Percentiles rank a stretch among this genome's conserved stretches.
Evolutionary conservation across 2,113 vertebrate genomes (phyloP).

Genomic region (Embiotoca jacksoni): DNA sequence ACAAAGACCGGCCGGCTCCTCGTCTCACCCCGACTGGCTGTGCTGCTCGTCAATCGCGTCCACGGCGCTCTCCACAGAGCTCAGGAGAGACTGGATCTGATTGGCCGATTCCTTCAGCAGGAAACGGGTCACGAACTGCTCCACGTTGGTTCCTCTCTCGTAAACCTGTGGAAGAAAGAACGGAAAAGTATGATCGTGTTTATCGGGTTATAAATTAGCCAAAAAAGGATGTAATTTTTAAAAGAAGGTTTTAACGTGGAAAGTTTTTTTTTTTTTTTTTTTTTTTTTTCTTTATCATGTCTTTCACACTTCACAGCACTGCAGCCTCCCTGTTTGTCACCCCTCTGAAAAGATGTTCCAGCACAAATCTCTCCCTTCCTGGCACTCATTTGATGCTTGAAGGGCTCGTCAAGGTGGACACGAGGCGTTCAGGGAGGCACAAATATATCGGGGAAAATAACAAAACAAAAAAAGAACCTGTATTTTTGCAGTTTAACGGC

Average conservation of each 20-base stretch:
- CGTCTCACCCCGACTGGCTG: slow-evolving; percentile 88
- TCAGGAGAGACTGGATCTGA: slow-evolving; percentile 97
- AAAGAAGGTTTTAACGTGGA: neutral
- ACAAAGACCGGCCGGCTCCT: neutral
- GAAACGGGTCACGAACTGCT: slow-evolving; percentile 98
- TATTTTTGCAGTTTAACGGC: neutral
- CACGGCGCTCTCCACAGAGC: slow-evolving; percentile 95
- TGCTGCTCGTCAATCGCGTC: slow-evolving; percentile 97
- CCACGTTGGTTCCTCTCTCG: slow-evolving; percentile 92
- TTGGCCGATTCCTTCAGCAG: slow-evolving; percentile 96
- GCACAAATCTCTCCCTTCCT: neutral
- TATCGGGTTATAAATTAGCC: too few relatives aligned
- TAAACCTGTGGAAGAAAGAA: slow-evolving; percentile 87
- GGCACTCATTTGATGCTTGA: slow-evolving; percentile 30
- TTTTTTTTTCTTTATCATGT: neutral
- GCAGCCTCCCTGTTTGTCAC: neutral
- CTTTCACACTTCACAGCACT: slow-evolving; percentile 9
- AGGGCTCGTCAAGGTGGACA: slow-evolving; percentile 34
- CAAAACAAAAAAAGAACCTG: slow-evolving; percentile 32
- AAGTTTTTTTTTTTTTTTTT: neutral
- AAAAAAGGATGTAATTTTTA: neutral
- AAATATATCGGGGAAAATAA: neutral
- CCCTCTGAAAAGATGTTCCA: slow-evolving; percentile 7
- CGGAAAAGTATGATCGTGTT: too few relatives aligned
- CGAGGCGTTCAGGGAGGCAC: neutral